Percentiles rank a stretch among this genome's conserved stretches.
These are phyloP conservation scores for Drosophila stalkeri DNA, from an alignment of 2,888 invertebrate species.

Conservation along the genomic window DNA sequence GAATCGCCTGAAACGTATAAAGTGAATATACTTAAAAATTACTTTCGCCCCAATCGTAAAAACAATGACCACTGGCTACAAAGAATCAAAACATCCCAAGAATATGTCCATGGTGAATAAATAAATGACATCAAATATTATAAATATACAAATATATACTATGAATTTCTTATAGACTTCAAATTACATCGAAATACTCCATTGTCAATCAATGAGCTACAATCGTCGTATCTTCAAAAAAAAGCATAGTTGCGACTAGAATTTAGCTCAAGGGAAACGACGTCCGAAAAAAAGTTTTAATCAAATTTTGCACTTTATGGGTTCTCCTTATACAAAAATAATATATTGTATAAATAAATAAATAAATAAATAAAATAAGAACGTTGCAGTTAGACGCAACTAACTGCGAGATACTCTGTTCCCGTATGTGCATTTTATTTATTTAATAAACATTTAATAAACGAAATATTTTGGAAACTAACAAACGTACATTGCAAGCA, in stretches of 20 bases:
- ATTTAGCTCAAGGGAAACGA: slow-evolving; percentile 3
- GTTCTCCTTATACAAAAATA: not conserved
- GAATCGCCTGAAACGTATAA: slow-evolving; percentile 82
- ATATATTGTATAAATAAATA: not conserved
- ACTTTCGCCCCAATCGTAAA: slow-evolving; percentile 88
- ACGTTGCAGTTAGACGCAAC: no score
- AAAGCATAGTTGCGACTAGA: slow-evolving; percentile 5
- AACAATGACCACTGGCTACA: slow-evolving; percentile 87
- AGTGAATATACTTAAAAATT: slow-evolving; percentile 89
- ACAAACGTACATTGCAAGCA: no score
- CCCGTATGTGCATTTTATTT: no score
- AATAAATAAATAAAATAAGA: not conserved
- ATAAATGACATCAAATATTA: not conserved
- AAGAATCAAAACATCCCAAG: slow-evolving; percentile 86
- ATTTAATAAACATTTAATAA: no score
- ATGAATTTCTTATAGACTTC: slow-evolving; percentile 22
- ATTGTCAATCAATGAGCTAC: slow-evolving; percentile 33
- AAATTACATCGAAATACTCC: slow-evolving; percentile 28
- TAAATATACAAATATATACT: not conserved
- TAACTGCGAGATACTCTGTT: no score
- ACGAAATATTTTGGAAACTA: no score
- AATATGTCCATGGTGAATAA: slow-evolving; percentile 71
- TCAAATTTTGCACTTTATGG: not conserved
- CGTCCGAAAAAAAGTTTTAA: not conserved
- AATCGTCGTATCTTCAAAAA: slow-evolving; percentile 1